Base-by-base conservation (phyloP, 2,888 invertebrate species). In the Agrilus cyanescens region DNA sequence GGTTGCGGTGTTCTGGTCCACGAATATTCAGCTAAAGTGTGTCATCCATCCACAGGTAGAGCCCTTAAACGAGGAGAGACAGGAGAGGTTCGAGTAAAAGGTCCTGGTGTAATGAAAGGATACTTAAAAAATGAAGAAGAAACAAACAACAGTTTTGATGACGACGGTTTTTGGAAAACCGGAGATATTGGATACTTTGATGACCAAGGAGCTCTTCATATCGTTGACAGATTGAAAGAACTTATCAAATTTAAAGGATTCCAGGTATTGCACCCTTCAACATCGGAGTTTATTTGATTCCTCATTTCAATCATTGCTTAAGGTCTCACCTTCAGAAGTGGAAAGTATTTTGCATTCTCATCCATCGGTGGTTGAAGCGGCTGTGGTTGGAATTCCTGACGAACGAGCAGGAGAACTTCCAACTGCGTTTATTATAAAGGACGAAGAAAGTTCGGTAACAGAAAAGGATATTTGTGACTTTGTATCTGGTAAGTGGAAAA, bases 221-320 rank as follows among this genome's bases (percentile, higher is more conserved):
- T 90, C 49, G 82, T 87, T 1, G 89, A 88, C 61, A 70, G 90
- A 47, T 67, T 88, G 14, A 90, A 90, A 61, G 89, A 90, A 58
- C 75, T 91, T 25, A 89, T 90, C 57, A 91, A 90, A 63, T 87
- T 85, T 58, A 88, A 89, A 62, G 88, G 82, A 30, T 82, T 78
- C 54, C 80, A 84, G 73, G 83, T 84, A 48, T 85, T 20, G 3
- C 5, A 10, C 14, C 18, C 6, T 37, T 39, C 25, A 12, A 35
- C 12, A 15, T 16, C 18, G 4, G 2, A 29, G 7, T 10, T 12
- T 14, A 38, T 3, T 20, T 4, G 4, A 20, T 7, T 20, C 5
- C 5, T 20, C 5, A 4, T 25, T 25, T 25, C 10, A n/a, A n/a
- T n/a, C n/a, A n/a, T 25, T 25, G 4, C 10, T 25, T 10, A 25